Percentiles rank a stretch among this genome's conserved stretches.
Conservation (phyloP, 2,888 invertebrate genomes). For the Acronicta leporina region DNA sequence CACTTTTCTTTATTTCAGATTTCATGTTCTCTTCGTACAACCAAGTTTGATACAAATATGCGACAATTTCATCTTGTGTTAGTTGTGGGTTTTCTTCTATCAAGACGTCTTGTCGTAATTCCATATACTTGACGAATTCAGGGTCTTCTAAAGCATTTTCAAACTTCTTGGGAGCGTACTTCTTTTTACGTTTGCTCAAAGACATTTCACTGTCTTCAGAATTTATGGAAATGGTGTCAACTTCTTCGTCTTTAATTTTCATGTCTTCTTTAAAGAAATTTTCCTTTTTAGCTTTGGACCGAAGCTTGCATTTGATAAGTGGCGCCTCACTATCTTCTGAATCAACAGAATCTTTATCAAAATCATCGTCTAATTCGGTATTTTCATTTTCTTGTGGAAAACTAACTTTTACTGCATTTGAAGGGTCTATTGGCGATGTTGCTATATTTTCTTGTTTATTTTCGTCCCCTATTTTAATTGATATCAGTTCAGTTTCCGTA, state of each 20-base stretch:
- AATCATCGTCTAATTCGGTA: conserved; percentile 27
- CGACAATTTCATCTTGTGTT: conserved; percentile 79
- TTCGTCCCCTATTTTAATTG: not conserved
- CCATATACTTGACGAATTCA: conserved; percentile 86
- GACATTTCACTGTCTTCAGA: conserved; percentile 65
- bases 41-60: conserved; percentile 87
- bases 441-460: not conserved
- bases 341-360: conserved; percentile 55
- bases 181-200: conserved; percentile 61
- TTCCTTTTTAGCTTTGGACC: conserved; percentile 47
- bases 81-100: conserved; percentile 87
- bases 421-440: conserved; percentile 13
- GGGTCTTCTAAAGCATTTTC: conserved; percentile 68
- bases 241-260: conserved; percentile 58
- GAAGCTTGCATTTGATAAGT: conserved; percentile 51
- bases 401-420: conserved; percentile 20
- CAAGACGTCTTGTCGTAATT: conserved; percentile 82
- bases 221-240: conserved; percentile 60
- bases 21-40: conserved; percentile 63
- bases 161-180: conserved; percentile 44
- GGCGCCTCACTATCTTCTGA: conserved; percentile 60
- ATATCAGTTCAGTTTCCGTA: conserved; percentile 5
- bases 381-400: conserved; percentile 13
- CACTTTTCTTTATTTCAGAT: conserved; percentile 66
- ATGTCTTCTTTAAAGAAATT: conserved; percentile 32